Conservation (phyloP, 2,888 invertebrate genomes). For the Stenodema calcarata region DNA sequence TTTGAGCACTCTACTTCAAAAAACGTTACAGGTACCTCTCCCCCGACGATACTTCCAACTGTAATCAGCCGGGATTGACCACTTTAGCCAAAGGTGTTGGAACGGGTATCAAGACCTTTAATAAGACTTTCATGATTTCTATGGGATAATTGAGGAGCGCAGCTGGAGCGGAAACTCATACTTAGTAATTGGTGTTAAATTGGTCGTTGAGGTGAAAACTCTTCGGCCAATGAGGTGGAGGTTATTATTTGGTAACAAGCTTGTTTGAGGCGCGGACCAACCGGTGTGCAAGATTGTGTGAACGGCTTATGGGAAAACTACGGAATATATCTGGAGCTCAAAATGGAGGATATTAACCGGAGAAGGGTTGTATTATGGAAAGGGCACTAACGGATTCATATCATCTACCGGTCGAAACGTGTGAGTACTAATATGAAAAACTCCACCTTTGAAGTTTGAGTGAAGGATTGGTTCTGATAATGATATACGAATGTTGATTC, state of each 20-base stretch:
- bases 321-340: background rate
- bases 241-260: conserved; percentile 12
- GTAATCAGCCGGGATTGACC: background rate
- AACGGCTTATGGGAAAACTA: background rate
- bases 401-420: no score
- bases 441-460: no score
- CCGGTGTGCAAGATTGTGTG: background rate
- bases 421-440: no score
- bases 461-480: no score
- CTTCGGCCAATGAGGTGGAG: conserved; percentile 8
- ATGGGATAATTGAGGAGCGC: conserved; percentile 28
- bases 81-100: conserved; percentile 16
- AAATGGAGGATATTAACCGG: background rate
- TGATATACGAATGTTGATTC: no score
- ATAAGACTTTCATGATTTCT: conserved; percentile 23
- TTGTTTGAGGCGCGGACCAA: background rate
- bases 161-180: conserved; percentile 35
- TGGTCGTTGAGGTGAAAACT: conserved; percentile 45
- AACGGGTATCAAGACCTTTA: background rate
- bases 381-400: no score
- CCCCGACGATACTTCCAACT: background rate
- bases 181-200: conserved; percentile 41
- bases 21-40: background rate
- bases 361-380: background rate
- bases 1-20: background rate